Evolutionary conservation across 1,140 invertebrate species (phyloP), one percentile per base, ranked within the genome.

Genomic region (Manduca sexta): DNA sequence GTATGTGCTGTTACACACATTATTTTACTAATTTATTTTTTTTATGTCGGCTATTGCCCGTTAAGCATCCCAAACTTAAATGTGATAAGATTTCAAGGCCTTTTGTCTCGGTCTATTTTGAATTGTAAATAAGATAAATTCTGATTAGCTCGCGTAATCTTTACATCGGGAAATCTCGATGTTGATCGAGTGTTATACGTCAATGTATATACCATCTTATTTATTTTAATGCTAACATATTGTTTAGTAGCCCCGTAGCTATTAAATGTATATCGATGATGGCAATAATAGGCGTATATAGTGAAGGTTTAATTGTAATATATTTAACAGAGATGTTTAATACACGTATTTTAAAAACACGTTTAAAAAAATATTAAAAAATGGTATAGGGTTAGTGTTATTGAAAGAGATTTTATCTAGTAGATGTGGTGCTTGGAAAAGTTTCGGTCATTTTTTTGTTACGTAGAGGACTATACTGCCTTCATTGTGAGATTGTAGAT

Each of bases 231-330:
- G 49, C 39, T 43, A 46, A 51, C 21, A 37, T 49, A 43, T 54
- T 45, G 17, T 64, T 60, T 55, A 48, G 65, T 63, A 46, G 65
- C 52, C 49, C 54, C n/a, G 60, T 44, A 45, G 61, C 65, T 65
- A 65, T 64, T 50, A 45, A 60, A 70, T 58, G 37, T 59, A 60
- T 67, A 74, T 69, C 57, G 52, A 74, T 69, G 62, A 82, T 73
- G 81, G 81, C 81, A 84, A 84, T 84, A 84, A 84, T 78, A 75
- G 67, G 52, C 62, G 50, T 78, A 75, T 77, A 75, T 68, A 76
- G 71, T 75, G 77, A 77, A 71, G 38, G 52, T 69, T 68, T 75
- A 79, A 78, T 67, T 81, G 69, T 84, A 75, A 79, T 66, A 77
- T 81, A 74, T 77, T 78, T 81, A 79, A 74, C 66, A 64, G 52